These are phyloP conservation scores for Chalcis sispes DNA, from an alignment of 2,888 invertebrate genomes.

Conservation along the genomic window DNA sequence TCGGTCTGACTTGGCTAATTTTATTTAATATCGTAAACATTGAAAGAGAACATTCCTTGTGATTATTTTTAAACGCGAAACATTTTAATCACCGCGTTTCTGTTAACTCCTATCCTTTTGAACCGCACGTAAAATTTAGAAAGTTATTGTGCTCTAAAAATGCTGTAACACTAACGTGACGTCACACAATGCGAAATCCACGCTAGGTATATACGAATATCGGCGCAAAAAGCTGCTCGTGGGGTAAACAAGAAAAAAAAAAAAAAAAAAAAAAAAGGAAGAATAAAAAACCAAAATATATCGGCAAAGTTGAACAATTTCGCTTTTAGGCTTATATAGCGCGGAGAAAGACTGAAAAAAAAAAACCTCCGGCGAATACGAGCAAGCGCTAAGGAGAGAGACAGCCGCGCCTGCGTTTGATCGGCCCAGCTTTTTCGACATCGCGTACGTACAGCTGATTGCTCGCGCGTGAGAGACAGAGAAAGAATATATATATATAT, in stretches of 20 bases:
- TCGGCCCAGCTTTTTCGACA: constrained; percentile 32
- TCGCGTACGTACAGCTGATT: constrained; percentile 44
- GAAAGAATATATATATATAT: too few species aligned
- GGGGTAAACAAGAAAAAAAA: neutral
- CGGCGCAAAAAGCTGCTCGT: neutral
- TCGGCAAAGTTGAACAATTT: too few species aligned
- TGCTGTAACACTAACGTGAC: constrained; percentile 32
- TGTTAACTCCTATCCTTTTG: constrained; percentile 26
- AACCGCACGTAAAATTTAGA: constrained; percentile 44
- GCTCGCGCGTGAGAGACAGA: too few species aligned
- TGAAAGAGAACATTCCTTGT: constrained; percentile 8
- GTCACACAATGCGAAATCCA: constrained; percentile 35
- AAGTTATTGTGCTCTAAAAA: constrained; percentile 40
- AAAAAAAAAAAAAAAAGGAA: neutral
- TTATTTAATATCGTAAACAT: neutral
- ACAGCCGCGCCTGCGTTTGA: neutral
- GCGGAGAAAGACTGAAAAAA: neutral
- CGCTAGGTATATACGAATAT: neutral
- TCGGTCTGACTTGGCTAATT: too few species aligned
- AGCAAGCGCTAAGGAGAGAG: too few species aligned
- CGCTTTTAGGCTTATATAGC: too few species aligned
- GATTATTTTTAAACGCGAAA: constrained; percentile 27
- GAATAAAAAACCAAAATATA: neutral
- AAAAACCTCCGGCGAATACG: too few species aligned
- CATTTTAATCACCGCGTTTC: neutral